Conservation (phyloP, 2,888 invertebrate genomes). For the Cheiracanthium punctorium region DNA sequence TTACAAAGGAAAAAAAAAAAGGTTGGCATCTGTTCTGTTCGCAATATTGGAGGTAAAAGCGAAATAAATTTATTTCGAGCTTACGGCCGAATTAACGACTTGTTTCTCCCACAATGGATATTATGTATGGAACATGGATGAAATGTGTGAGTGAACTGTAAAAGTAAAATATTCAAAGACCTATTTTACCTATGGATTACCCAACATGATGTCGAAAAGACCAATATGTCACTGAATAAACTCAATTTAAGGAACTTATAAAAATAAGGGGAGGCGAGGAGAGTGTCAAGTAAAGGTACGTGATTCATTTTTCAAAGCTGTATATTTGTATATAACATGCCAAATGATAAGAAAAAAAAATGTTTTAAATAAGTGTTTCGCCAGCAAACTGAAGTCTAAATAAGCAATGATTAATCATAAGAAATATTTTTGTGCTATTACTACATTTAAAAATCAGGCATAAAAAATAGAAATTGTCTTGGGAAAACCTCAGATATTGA, state of each 20-base stretch:
- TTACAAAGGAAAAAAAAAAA: no score
- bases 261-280: neutral
- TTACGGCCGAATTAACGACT: neutral
- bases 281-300: neutral
- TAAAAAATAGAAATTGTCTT: no score
- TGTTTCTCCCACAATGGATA: neutral
- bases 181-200: neutral
- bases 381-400: no score
- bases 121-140: neutral
- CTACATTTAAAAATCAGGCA: no score
- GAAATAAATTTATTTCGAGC: neutral
- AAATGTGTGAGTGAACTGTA: neutral
- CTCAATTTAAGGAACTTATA: neutral
- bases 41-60: neutral
- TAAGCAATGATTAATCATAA: no score
- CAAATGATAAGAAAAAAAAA: no score
- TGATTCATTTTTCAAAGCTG: no score
- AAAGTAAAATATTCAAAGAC: neutral
- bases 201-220: neutral
- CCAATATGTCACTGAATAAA: neutral
- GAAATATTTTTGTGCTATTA: no score
- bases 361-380: no score
- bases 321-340: no score
- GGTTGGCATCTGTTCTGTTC: no score
- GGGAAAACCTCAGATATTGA: no score